Evolutionary conservation across 2,113 vertebrate genomes (phyloP).

Genomic region (Melanerpes formicivorus): DNA sequence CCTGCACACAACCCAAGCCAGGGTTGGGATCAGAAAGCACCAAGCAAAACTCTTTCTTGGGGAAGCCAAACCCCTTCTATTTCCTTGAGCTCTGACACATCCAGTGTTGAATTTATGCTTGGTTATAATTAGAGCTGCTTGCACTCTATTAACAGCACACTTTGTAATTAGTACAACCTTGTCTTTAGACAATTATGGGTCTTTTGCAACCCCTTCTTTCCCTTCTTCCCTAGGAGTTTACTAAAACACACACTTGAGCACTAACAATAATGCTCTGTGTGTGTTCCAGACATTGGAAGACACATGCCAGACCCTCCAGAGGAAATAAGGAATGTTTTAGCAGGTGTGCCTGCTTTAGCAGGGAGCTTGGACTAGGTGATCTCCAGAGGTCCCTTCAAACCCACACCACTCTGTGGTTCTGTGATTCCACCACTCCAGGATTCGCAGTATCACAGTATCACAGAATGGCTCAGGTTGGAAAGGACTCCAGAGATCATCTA

Average conservation of each 20-base stretch:
- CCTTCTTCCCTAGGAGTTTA: conserved; percentile 67
- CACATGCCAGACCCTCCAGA: conserved; percentile 22
- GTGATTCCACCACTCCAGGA: too few species aligned
- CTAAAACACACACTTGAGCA: conserved; percentile 62
- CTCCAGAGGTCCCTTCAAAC: too few species aligned
- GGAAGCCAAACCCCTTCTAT: not conserved
- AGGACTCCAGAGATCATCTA: too few species aligned
- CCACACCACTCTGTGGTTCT: too few species aligned
- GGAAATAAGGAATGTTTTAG: conserved; percentile 69
- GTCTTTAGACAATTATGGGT: conserved; percentile 3
- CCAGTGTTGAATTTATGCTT: not conserved
- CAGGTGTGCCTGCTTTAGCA: not conserved
- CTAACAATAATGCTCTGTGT: conserved; percentile 50
- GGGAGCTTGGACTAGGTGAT: too few species aligned
- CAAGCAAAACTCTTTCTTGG: not conserved
- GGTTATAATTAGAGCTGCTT: conserved; percentile 21
- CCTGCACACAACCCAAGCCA: not conserved
- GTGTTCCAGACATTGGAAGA: conserved; percentile 63
- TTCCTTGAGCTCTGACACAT: not conserved
- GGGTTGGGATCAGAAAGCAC: not conserved
- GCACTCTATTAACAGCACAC: conserved; percentile 29
- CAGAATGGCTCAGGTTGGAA: too few species aligned
- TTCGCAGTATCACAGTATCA: too few species aligned
- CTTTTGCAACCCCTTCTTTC: not conserved
- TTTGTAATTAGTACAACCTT: not conserved